Evolutionary conservation across 2,113 vertebrate species (phyloP).

Genomic region (human): GRCh38 chr3:38745501-38746000

Average conservation of each 20-base stretch:
- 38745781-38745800: not conserved
- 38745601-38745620: not conserved
- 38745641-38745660: not conserved
- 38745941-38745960: not conserved
- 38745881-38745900: not conserved
- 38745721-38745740: not conserved
- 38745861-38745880: not conserved
- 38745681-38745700: not conserved
- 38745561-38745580: not conserved
- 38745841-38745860: not conserved
- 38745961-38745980: not conserved
- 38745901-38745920: not conserved
- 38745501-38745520: not conserved
- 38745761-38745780: not conserved
- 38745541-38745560: not conserved
- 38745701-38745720: not conserved
- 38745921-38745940: not conserved
- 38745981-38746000: not conserved
- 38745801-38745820: not conserved
- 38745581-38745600: not conserved
- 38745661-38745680: no score
- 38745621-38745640: not conserved
- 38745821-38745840: not conserved
- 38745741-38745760: not conserved
- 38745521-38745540: not conserved